Percentiles rank a stretch among this genome's conserved stretches.
Evolutionary conservation across 2,797 vertebrate genomes (phyloP).

Genomic region (Huso huso): DNA sequence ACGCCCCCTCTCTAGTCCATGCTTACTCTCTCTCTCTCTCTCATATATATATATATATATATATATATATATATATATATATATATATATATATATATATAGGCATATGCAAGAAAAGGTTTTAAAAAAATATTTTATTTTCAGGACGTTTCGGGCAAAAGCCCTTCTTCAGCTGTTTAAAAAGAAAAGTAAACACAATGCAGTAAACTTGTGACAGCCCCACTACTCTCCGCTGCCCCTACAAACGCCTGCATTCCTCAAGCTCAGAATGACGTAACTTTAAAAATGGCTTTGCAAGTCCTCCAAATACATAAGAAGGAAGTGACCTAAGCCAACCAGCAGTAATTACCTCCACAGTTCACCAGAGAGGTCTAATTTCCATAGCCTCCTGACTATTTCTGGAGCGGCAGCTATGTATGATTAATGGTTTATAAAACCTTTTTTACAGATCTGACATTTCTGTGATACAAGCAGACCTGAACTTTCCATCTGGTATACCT

Average conservation of each 20-base stretch:
- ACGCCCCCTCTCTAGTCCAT: too few relatives aligned
- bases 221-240: constrained; percentile 1
- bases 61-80: not conserved
- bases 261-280: constrained; percentile 13
- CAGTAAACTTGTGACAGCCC: not conserved
- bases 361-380: constrained; percentile 47
- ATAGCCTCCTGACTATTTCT: constrained; percentile 41
- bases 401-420: constrained; percentile 39
- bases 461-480: constrained; percentile 55
- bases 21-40: too few relatives aligned
- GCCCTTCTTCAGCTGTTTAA: not conserved
- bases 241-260: constrained; percentile 11
- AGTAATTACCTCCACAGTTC: constrained; percentile 52
- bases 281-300: constrained; percentile 21
- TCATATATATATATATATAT: not conserved
- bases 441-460: constrained; percentile 61
- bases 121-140: too few relatives aligned
- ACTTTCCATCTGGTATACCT: constrained; percentile 40
- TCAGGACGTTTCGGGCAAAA: not conserved
- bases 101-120: not conserved
- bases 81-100: not conserved
- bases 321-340: constrained; percentile 42
- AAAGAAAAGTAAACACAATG: too few relatives aligned
- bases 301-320: constrained; percentile 26
- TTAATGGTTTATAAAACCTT: constrained; percentile 51